Base-by-base conservation (phyloP, 2,113 vertebrate genomes). In the Drymodes brunneopygia region DNA sequence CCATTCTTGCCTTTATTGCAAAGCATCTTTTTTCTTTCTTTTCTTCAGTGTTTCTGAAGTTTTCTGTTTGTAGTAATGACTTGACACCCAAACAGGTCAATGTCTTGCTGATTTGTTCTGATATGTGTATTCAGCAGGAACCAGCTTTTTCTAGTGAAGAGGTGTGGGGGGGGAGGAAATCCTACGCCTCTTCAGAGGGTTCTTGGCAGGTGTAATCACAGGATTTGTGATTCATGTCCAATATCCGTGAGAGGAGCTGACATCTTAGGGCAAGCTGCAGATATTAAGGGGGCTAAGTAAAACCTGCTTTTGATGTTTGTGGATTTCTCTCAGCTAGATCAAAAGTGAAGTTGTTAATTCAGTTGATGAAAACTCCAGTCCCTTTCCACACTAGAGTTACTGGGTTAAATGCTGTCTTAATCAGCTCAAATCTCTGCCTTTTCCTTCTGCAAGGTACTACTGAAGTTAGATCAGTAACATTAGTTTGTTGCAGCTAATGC, bases 211-310 rank as follows among this genome's bases (percentile, higher is more conserved):
- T 15, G 42, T 44, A 85, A 81, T 71, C 92, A 92, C 92, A 96
- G 75, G 58, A 88, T 88, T 90, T 96, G 50, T 83, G 88, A 72
- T 94, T 94, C 54, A 93, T 96, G 96, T 96, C 62, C 42, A 88
- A 56, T 81, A 24, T 54, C 42, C 24, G 9, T 80, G 79, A 91
- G 93, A 71, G 85, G 72, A 95, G 95, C 88, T 91, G 89, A 67
- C 65, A 36, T 88, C 50, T 60, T 79, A 81, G 79, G 69, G 92
- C 92, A 84, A 92, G 47, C 66, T 95, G 67, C 73, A 77, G 45
- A 87, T 96, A 67, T 54, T 86, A 92, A 78, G 36, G 69, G 73
- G 88, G 81, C 77, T 90, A 70, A 96, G 42, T 81, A 86, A 95
- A 91, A 88, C 40, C 54, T 73, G 40, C 64, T 67, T 96, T 86